Evolutionary conservation across 2,888 invertebrate species (phyloP).

Genomic region (Agapostemon virescens): DNA sequence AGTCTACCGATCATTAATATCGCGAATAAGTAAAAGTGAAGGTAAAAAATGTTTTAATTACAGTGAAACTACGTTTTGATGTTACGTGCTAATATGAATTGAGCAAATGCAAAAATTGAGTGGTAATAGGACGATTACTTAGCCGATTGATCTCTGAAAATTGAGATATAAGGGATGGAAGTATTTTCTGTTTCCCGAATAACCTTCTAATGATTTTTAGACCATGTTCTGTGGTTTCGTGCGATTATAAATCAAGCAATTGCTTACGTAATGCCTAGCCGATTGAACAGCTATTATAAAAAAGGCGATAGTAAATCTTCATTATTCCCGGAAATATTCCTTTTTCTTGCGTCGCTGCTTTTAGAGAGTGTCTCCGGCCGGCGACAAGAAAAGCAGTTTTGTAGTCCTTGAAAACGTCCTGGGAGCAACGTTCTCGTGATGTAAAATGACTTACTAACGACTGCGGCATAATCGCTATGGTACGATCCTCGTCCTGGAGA

Average conservation of each 20-base stretch:
- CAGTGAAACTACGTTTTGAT: too few relatives aligned
- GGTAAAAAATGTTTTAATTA: too few relatives aligned
- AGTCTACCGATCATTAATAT: too few relatives aligned
- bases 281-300: slow-evolving; percentile 40
- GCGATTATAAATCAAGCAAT: background rate
- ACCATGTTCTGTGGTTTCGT: background rate
- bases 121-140: too few relatives aligned
- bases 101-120: too few relatives aligned
- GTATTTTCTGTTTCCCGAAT: background rate
- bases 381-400: slow-evolving; percentile 47
- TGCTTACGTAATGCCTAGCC: background rate
- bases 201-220: background rate
- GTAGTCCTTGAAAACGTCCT: slow-evolving; percentile 41
- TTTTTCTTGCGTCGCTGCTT: background rate
- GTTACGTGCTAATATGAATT: too few relatives aligned
- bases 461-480: slow-evolving; percentile 58
- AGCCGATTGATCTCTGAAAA: too few relatives aligned
- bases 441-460: slow-evolving; percentile 66
- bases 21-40: too few relatives aligned
- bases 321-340: slow-evolving; percentile 14
- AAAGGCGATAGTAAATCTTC: slow-evolving; percentile 51
- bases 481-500: slow-evolving; percentile 34
- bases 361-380: background rate
- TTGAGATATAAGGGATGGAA: background rate
- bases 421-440: slow-evolving; percentile 49